Evolutionary conservation across 2,113 vertebrate genomes (phyloP).

Genomic region (Heteronetta atricapilla): DNA sequence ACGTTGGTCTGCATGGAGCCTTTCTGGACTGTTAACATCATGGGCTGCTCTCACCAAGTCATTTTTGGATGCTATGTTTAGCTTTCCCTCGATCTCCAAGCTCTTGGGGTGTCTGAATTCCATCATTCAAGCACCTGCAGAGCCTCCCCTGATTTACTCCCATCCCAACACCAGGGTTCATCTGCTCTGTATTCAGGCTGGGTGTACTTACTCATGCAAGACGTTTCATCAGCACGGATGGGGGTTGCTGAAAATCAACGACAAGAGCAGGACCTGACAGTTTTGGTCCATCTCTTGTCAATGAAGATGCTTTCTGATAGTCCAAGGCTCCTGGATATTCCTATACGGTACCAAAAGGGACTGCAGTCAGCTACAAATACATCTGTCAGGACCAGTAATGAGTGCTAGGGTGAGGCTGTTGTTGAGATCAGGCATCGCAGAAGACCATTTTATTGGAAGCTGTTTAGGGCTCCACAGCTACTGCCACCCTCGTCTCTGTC

Average conservation of each 20-base stretch:
- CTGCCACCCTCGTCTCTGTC: not conserved
- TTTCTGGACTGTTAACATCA: rapidly evolving
- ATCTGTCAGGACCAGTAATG: not conserved
- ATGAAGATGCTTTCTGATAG: not conserved
- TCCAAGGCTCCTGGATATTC: not conserved
- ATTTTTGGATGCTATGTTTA: rapidly evolving
- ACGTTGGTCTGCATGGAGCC: not conserved
- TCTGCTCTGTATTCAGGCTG: not conserved
- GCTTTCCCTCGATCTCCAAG: not conserved
- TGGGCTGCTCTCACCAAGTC: not conserved
- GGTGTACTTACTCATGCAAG: not conserved
- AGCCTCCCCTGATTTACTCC: not conserved
- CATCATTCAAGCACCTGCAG: not conserved
- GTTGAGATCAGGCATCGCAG: not conserved
- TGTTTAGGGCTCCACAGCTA: not conserved
- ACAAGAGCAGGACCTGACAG: not conserved
- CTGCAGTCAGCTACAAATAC: not conserved
- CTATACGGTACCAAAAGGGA: not conserved
- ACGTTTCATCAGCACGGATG: not conserved
- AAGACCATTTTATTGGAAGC: not conserved
- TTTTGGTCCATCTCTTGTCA: not conserved
- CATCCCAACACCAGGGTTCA: not conserved
- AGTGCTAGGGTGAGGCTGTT: not conserved
- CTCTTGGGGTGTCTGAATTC: not conserved
- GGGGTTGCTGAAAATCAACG: not conserved